Conservation (phyloP, 2,888 invertebrate genomes). For the Cheilosia grossa region DNA sequence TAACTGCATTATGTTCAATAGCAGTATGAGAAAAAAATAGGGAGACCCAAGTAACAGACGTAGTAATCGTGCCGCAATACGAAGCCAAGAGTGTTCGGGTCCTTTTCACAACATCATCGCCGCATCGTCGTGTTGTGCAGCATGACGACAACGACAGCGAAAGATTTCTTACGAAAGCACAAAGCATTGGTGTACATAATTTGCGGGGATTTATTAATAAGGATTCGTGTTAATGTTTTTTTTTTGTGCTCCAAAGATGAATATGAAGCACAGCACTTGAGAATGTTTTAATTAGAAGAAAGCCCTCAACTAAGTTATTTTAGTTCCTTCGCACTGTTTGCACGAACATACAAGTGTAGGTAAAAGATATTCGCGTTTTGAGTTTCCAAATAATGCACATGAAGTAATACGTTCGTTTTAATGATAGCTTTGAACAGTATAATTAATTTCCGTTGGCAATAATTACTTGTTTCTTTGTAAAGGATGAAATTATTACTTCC, state of each 20-base stretch:
- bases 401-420: conserved; percentile 51
- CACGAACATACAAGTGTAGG: neutral
- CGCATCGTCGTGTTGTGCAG: conserved; percentile 14
- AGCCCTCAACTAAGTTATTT: conserved; percentile 36
- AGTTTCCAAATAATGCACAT: conserved; percentile 46
- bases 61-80: conserved; percentile 17
- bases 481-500: conserved; percentile 1
- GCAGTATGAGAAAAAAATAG: conserved; percentile 4
- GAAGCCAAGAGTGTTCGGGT: conserved; percentile 24
- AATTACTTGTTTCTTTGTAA: conserved; percentile 29
- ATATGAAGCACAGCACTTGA: conserved; percentile 22
- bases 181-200: conserved; percentile 25
- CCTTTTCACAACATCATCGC: conserved; percentile 60
- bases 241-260: conserved; percentile 33
- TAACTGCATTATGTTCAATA: conserved; percentile 50
- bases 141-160: conserved; percentile 8
- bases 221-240: conserved; percentile 58
- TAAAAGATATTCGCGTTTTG: conserved; percentile 56
- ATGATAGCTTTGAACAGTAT: conserved; percentile 58
- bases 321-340: conserved; percentile 3
- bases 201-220: conserved; percentile 57
- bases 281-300: conserved; percentile 66
- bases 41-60: conserved; percentile 4
- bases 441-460: conserved; percentile 52
- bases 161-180: conserved; percentile 31